phyloP scores from a whole-genome alignment of 2,888 invertebrate species.

The Camponotus fellah region DNA sequence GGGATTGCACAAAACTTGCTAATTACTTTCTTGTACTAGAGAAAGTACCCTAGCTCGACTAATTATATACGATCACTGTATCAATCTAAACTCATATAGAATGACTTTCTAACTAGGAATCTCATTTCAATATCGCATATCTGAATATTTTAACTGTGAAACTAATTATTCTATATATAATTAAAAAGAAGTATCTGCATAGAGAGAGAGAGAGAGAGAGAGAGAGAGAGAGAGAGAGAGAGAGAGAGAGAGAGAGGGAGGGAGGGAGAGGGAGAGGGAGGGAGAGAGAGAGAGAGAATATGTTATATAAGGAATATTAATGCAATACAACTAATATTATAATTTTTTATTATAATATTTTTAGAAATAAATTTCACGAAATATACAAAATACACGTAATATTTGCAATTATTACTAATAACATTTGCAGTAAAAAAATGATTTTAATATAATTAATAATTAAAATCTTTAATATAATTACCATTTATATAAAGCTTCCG shows the following conservation, averaged over 20 bases:
- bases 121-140: neutral
- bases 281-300: neutral
- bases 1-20: constrained; percentile 22
- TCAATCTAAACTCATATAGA: constrained; percentile 33
- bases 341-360: neutral
- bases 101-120: neutral
- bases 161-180: constrained; percentile 7
- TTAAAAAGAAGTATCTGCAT: neutral
- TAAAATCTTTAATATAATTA: constrained; percentile 2
- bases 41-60: neutral
- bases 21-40: constrained; percentile 26
- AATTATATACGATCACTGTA: constrained; percentile 33
- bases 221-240: too few species aligned
- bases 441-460: constrained; percentile 1
- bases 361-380: neutral
- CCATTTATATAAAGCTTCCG: neutral
- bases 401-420: neutral
- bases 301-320: neutral
- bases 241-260: too few species aligned
- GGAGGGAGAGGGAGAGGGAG: too few species aligned
- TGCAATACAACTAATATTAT: neutral
- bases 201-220: too few species aligned
- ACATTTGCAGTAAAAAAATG: neutral
- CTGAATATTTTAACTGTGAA: neutral
- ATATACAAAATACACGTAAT: neutral